These are phyloP conservation scores for Sarcophilus harrisii DNA, from an alignment of 2,797 vertebrate genomes.

Conservation along the genomic window DNA sequence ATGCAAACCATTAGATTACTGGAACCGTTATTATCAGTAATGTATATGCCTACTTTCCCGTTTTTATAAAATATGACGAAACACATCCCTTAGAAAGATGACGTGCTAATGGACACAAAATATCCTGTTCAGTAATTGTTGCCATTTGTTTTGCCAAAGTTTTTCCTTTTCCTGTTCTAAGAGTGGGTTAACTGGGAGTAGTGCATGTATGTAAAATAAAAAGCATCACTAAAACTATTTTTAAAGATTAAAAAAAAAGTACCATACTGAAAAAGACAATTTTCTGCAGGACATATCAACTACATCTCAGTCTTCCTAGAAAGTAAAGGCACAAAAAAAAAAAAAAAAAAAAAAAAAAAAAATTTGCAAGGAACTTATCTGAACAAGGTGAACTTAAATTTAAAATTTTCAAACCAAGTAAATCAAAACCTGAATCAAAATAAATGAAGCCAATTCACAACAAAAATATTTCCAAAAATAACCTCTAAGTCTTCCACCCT, in stretches of 20 bases:
- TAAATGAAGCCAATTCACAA: background rate
- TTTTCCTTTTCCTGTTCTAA: background rate
- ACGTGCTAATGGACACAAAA: background rate
- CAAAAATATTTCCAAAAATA: background rate
- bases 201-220: background rate
- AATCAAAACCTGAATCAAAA: slow-evolving; percentile 44
- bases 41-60: background rate
- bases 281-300: slow-evolving; percentile 4
- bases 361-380: slow-evolving; percentile 13
- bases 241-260: background rate
- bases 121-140: background rate
- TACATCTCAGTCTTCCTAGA: background rate
- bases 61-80: background rate
- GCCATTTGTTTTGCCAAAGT: background rate
- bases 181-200: background rate
- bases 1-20: background rate
- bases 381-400: background rate
- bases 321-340: slow-evolving; percentile 42
- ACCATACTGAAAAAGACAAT: slow-evolving; percentile 12
- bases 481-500: background rate
- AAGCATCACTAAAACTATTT: slow-evolving; percentile 34
- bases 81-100: background rate
- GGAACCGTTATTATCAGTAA: background rate
- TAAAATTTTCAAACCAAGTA: slow-evolving; percentile 16
- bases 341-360: too few relatives aligned